Base-by-base conservation (phyloP, 2,888 invertebrate species). In the Pheosia gnoma region DNA sequence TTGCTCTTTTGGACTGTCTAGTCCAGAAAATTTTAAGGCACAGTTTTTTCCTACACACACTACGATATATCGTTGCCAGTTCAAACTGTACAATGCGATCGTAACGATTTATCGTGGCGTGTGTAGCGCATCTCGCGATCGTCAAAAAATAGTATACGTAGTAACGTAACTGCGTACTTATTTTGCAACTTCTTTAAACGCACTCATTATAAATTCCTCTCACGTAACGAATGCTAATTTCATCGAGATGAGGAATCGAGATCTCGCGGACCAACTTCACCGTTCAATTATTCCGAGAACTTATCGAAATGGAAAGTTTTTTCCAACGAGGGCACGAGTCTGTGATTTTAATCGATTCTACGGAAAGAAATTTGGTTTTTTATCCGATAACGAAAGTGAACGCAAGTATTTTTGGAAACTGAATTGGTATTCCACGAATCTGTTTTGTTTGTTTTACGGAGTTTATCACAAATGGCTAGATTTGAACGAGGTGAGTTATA, bases 261-360 rank as follows among this genome's bases (percentile, higher is more conserved):
- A 43, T 38, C 38, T 13, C 13, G 36, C 11, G 10, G 58, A 52
- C 45, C 13, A 64, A 70, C 55, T 66, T 68, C 5, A 13, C 39
- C 49, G 47, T 60, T 66, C 70, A 66, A 70, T 70, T 63, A 72
- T 64, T 66, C 59, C 11, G 11, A 57, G 43, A 57, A 60, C 62
- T 63, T 57, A 62, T 60, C 57, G 62, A 67, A 65, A 36, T 59
- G 61, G 11, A 37, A 65, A 72, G 71, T 56, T 72, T 70, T 62
- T 65, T 62, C 61, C 49, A 57, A 49, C 45, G 60, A 59, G 59
- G 59, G 59, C 57, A 62, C 63, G 60, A 57, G 61, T 63, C 67
- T 61, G 60, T 69, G 66, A 69, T 66, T 76, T 71, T 64, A 69
- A 76, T 75, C 63, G 69, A 70, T 65, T 68, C 53, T 36, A 59